Evolutionary conservation across 2,113 vertebrate genomes (phyloP).

Genomic region (Platysteira castanea): DNA sequence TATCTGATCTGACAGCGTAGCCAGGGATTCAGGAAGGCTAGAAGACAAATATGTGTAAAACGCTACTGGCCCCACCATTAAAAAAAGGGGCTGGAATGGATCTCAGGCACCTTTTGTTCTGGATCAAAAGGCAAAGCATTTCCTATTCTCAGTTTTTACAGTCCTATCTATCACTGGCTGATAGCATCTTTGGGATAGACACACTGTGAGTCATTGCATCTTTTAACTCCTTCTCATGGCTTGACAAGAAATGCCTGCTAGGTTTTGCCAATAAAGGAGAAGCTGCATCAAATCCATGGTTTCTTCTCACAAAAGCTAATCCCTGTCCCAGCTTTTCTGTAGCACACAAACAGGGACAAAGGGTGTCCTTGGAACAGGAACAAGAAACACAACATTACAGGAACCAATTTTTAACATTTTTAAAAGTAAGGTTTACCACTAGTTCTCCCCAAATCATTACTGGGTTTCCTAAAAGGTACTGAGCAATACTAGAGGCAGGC

Average conservation of each 20-base stretch:
- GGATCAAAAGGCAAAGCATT: not conserved
- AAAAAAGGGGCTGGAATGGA: not conserved
- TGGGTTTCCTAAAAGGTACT: not conserved
- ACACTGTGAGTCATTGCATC: not conserved
- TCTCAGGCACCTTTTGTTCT: not conserved
- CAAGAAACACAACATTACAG: not conserved
- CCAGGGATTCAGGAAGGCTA: not conserved
- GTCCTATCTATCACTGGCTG: not conserved
- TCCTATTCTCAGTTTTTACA: not conserved
- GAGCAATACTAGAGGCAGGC: not conserved
- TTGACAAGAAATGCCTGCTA: not conserved
- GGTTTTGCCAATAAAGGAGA: not conserved
- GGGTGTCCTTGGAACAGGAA: not conserved
- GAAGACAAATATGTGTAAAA: conserved; percentile 1
- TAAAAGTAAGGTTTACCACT: not conserved
- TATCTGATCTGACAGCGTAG: not conserved
- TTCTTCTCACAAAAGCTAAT: not conserved
- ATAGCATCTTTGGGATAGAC: not conserved
- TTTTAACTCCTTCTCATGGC: not conserved
- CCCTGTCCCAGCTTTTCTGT: not conserved
- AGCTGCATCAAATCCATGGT: not conserved
- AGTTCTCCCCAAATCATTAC: not conserved
- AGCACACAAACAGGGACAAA: not conserved
- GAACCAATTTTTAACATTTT: not conserved
- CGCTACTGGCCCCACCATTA: not conserved